These are phyloP conservation scores for Leptocoma aspasia DNA, from an alignment of 2,113 vertebrate genomes.

Conservation along the genomic window DNA sequence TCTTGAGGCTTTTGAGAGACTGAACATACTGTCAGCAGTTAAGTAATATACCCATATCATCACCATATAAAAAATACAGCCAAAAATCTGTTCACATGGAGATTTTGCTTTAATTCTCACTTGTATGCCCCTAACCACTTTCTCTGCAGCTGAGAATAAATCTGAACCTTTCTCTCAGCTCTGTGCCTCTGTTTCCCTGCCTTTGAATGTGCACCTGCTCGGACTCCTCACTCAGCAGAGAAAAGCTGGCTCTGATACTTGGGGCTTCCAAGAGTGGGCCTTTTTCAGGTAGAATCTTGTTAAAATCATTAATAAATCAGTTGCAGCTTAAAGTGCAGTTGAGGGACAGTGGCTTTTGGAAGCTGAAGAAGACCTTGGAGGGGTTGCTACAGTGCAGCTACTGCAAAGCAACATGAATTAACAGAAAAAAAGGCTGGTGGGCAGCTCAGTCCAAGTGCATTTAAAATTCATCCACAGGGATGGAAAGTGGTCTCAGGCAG, in stretches of 20 bases:
- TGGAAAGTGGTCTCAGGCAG: background rate
- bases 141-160: background rate
- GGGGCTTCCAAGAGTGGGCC: background rate
- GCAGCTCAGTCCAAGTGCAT: background rate
- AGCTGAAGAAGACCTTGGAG: background rate
- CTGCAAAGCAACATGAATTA: background rate
- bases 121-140: background rate
- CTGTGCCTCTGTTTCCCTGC: background rate
- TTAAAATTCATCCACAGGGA: background rate
- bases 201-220: background rate
- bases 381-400: background rate
- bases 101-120: background rate
- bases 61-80: conserved; percentile 17
- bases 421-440: background rate
- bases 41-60: conserved; percentile 16
- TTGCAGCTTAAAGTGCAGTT: background rate
- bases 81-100: background rate
- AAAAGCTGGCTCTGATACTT: background rate
- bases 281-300: background rate
- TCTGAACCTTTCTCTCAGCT: background rate
- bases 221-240: background rate
- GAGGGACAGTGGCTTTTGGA: background rate
- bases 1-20: background rate
- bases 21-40: conserved; percentile 14
- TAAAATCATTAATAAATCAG: background rate